These are phyloP conservation scores for Menura novaehollandiae DNA, from an alignment of 2,113 vertebrate genomes.

Conservation along the genomic window DNA sequence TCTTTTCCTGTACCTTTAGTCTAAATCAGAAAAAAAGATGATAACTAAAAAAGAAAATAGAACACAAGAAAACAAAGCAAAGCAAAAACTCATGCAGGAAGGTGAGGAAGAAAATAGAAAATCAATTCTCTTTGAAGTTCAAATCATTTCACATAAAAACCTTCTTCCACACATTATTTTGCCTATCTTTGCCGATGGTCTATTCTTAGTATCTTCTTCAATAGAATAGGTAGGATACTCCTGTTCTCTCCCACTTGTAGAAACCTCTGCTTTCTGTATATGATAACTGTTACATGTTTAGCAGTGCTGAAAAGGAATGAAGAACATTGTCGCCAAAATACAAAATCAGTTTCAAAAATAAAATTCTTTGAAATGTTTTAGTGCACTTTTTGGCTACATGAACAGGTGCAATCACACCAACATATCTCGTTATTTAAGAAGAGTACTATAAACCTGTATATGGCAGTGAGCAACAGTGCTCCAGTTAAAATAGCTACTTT, in stretches of 20 bases:
- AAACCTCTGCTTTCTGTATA: not conserved
- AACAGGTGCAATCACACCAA: not conserved
- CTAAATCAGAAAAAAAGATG: not conserved
- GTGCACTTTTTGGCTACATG: not conserved
- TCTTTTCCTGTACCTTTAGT: not conserved
- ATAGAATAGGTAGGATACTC: not conserved
- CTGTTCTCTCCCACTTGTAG: not conserved
- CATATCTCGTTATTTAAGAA: not conserved
- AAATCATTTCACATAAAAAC: not conserved
- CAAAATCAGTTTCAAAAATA: not conserved
- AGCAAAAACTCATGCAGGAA: not conserved
- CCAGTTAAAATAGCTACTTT: not conserved
- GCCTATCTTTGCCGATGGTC: not conserved
- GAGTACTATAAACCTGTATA: not conserved
- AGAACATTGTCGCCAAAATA: not conserved
- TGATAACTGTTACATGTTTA: not conserved
- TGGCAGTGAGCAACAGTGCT: not conserved
- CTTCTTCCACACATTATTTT: not conserved
- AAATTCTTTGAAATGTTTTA: not conserved
- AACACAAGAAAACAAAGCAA: not conserved
- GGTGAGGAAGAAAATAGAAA: not conserved
- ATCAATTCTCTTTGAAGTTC: not conserved
- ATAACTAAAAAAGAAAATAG: not conserved
- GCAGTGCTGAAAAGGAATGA: not conserved
- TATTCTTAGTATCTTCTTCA: not conserved